Evolutionary conservation across 2,888 invertebrate genomes (phyloP), one percentile per base, ranked within the genome.

Genomic region (Smittia sp.): DNA sequence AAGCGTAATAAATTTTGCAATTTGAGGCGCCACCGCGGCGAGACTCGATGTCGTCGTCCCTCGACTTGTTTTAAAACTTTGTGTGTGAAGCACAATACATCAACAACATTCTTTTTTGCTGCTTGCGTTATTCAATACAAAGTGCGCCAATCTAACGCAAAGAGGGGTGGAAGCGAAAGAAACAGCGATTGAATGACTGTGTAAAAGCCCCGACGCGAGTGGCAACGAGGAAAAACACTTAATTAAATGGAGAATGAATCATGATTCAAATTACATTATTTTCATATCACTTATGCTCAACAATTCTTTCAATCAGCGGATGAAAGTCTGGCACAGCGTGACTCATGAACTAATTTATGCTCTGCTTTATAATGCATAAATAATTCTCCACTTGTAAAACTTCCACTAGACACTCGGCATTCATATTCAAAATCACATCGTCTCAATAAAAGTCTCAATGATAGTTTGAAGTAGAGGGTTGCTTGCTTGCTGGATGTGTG

Each of bases 181-280:
- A 18, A 58, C 6, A 20, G n/a, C 58, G 58, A 20, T 24, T 3
- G 24, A 69, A 52, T 69, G 69, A 54, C 69, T 41, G 6, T 69
- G 69, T 69, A 69, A 67, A 67, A 69, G 27, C 41, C 22, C 15
- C 24, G 18, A 27, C 41, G 22, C 22, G 67, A 32, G 46, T n/a
- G n/a, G n/a, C 22, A 27, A 63, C 63, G 63, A 67, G 67, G 67
- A 54, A 52, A 69, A 54, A 54, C 69, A 69, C 69, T 69, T 69
- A 69, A 69, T 69, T 69, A 69, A 69, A 69, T 69, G 46, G 69
- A 27, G 69, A 69, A 69, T 69, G 69, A 69, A 69, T 69, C 69
- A 69, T 69, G 69, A 69, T 69, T 54, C 41, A 58, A 58, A 58
- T 58, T 58, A 58, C 20, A 58, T 58, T 58, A 58, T 18, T 58